These are phyloP conservation scores for Callyntrura guangdongensis DNA, from an alignment of 2,888 invertebrate genomes.

Conservation along the genomic window DNA sequence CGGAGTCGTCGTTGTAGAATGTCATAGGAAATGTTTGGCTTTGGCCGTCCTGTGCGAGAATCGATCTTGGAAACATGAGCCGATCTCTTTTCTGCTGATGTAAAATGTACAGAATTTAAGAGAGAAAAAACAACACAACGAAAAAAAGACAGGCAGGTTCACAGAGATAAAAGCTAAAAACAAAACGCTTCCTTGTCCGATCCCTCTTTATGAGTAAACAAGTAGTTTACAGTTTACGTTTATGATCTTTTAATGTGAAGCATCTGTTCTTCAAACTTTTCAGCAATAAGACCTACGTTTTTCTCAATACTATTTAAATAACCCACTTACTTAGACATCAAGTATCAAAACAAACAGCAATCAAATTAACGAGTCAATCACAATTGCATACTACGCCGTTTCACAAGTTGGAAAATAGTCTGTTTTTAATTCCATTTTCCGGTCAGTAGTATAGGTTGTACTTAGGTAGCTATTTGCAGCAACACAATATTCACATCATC, in stretches of 20 bases:
- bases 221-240: constrained; percentile 37
- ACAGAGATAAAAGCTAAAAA: background rate
- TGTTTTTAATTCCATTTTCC: background rate
- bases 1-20: background rate
- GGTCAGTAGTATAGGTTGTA: background rate
- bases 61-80: background rate
- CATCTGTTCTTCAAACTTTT: constrained; percentile 27
- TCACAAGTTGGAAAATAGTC: constrained; percentile 7
- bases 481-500: background rate
- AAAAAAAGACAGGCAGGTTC: background rate
- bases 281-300: background rate
- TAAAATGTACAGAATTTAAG: background rate
- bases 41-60: background rate
- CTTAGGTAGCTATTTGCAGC: no score
- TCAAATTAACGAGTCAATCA: constrained; percentile 12
- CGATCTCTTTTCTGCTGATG: background rate
- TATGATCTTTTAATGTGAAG: constrained; percentile 47
- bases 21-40: background rate
- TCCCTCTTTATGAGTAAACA: background rate
- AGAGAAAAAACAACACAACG: background rate
- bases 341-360: background rate
- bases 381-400: background rate
- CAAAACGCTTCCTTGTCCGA: constrained; percentile 10
- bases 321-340: background rate
- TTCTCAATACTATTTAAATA: background rate